Evolutionary conservation across 2,888 invertebrate genomes (phyloP).

Genomic region (Heterodera filipjevi): DNA sequence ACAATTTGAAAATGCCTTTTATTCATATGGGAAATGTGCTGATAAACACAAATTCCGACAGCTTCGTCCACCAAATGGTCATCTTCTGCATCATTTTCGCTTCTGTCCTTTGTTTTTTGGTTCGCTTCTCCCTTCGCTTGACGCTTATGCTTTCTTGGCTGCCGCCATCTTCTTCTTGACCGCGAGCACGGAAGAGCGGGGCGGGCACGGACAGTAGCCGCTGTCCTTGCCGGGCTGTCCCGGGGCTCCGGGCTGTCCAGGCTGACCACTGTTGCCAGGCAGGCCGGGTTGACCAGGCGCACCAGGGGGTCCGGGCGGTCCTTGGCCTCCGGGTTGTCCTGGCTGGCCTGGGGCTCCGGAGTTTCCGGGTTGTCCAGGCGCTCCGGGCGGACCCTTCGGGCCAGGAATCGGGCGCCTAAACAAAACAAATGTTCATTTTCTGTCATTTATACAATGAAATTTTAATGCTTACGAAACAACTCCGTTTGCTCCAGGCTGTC

Average conservation of each 20-base stretch:
- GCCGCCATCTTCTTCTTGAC: background rate
- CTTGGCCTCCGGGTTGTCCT: conserved; percentile 15
- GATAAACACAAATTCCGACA: background rate
- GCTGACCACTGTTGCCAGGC: background rate
- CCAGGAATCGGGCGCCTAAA: background rate
- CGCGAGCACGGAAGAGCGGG: conserved; percentile 7
- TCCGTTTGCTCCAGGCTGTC: conserved; percentile 27
- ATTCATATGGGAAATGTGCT: background rate
- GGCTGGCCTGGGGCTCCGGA: background rate
- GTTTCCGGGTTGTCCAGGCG: conserved; percentile 8
- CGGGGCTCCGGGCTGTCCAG: conserved; percentile 3
- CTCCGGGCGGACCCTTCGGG: conserved; percentile 9
- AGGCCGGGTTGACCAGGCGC: conserved; percentile 26
- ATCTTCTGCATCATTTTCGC: background rate
- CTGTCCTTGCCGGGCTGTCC: conserved; percentile 14
- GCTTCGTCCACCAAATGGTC: background rate
- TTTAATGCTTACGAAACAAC: conserved; percentile 20
- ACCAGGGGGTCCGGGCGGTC: conserved; percentile 29
- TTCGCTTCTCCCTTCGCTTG: background rate
- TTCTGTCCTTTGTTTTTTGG: background rate
- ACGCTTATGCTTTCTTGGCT: background rate
- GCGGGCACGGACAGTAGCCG: conserved; percentile 36
- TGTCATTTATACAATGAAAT: background rate
- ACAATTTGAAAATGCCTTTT: background rate
- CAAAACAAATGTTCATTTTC: background rate